Base-by-base conservation (phyloP, 2,888 invertebrate genomes). In the Eupithecia insigniata region DNA sequence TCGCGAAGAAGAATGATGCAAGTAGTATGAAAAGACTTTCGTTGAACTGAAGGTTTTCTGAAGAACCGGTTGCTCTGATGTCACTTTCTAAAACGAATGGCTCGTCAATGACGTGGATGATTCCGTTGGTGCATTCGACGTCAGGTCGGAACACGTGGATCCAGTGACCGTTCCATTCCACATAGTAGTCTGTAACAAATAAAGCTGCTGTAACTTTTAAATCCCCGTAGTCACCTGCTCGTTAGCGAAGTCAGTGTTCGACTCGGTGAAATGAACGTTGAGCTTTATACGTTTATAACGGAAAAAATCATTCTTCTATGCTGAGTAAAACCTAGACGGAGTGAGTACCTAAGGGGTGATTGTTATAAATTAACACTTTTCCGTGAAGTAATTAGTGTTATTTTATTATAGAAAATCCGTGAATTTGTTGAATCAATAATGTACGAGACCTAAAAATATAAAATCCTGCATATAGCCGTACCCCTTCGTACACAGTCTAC, bases 81-180 rank as follows among this genome's bases (percentile, higher is more conserved):
- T 99, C 98, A 83, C 96, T 96, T 83, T 97, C 97, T 85, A 96
- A 95, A 74, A 98, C 93, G 85, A 99, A 96, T 7, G 98, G 98
- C 80, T 95, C 95, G 87, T 98, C 98, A 85, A 99, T 98, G 77
- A 98, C 98, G 90, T 99, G 99, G 81, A 99, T 98, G 81, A 98
- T 97, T 68, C 99, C 99, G 88, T 99, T 99, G 89, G 98, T 98
- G 90, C 99, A 99, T 85, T 98, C 97, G 6, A 99, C 98, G 89
- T 99, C 98, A 32, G 99, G 97, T 78, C 98, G 96, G 90, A 97
- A 96, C 66, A 98, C 97, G 83, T 96, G 96, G 82, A 98, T 97
- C 95, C 96, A 96, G 86, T 96, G 96, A 76, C 97, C 97, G 83
- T 97, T 96, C 98, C 98, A 98, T 86, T 96, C 96, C 75, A 98